phyloP scores from a whole-genome alignment of 2,113 vertebrate species.

The Ciconia boyciana region DNA sequence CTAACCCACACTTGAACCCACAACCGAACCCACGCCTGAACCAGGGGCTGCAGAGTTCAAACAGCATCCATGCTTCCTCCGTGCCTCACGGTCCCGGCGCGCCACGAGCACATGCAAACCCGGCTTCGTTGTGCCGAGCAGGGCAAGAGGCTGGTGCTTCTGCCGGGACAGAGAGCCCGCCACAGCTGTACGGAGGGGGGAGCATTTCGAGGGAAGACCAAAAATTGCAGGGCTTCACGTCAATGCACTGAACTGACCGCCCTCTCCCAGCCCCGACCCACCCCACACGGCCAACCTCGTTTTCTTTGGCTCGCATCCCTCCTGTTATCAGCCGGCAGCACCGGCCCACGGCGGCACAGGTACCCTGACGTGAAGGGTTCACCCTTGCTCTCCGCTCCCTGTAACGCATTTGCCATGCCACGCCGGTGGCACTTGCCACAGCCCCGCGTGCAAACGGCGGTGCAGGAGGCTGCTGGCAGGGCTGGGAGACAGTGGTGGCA shows the following conservation, averaged over 20 bases:
- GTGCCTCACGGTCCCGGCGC: accelerated
- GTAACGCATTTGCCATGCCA: accelerated
- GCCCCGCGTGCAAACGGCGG: accelerated
- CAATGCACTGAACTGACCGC: no score
- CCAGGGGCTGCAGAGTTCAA: background rate
- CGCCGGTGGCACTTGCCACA: accelerated
- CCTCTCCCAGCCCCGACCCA: background rate
- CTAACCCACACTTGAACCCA: background rate
- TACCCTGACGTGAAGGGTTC: background rate
- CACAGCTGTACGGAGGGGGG: background rate
- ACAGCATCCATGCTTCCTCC: accelerated
- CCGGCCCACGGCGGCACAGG: background rate
- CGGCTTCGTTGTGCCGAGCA: accelerated
- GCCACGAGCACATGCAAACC: accelerated
- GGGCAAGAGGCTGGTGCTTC: background rate
- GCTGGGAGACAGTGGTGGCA: background rate
- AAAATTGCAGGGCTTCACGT: background rate
- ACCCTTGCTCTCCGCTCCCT: background rate
- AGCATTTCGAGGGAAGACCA: background rate
- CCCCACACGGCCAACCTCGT: no score
- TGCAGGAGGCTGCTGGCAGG: background rate
- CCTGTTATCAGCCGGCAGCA: background rate
- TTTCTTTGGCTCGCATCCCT: background rate
- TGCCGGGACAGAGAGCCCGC: background rate
- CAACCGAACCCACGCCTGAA: background rate